A percentile compares a stretch with the other conserved stretches of the same genome.
Conservation (phyloP, 2,888 invertebrate species). For the Bellardia pandia region DNA sequence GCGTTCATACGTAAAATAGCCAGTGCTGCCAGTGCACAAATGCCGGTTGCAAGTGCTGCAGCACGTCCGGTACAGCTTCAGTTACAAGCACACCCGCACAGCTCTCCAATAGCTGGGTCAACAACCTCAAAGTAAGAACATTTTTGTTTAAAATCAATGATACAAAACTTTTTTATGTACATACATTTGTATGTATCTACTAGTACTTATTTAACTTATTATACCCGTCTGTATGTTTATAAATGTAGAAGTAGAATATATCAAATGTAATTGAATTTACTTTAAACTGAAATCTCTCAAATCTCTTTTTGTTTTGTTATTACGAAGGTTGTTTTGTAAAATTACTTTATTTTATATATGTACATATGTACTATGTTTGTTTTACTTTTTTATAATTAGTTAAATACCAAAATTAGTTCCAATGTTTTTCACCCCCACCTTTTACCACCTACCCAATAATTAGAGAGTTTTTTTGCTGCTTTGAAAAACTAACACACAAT, state of each 20-base stretch:
- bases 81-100: constrained; percentile 36
- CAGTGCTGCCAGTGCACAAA: constrained; percentile 72
- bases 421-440: background rate
- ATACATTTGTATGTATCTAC: background rate
- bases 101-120: constrained; percentile 6
- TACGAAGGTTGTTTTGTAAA: background rate
- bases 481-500: constrained; percentile 27
- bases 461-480: background rate
- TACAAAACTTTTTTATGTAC: background rate
- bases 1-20: constrained; percentile 83
- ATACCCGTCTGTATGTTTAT: too few species aligned
- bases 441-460: background rate
- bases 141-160: constrained; percentile 31
- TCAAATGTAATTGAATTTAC: too few species aligned
- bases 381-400: background rate
- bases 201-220: background rate
- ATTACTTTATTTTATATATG: background rate
- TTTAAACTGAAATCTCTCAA: background rate
- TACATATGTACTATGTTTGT: background rate
- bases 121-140: constrained; percentile 76
- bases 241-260: background rate
- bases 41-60: constrained; percentile 38
- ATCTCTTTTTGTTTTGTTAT: background rate
- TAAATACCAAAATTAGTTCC: background rate
- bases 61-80: constrained; percentile 46